Percentiles rank a stretch among this genome's conserved stretches.
Conservation (phyloP, 2,113 vertebrate genomes). For the Chamaea fasciata region DNA sequence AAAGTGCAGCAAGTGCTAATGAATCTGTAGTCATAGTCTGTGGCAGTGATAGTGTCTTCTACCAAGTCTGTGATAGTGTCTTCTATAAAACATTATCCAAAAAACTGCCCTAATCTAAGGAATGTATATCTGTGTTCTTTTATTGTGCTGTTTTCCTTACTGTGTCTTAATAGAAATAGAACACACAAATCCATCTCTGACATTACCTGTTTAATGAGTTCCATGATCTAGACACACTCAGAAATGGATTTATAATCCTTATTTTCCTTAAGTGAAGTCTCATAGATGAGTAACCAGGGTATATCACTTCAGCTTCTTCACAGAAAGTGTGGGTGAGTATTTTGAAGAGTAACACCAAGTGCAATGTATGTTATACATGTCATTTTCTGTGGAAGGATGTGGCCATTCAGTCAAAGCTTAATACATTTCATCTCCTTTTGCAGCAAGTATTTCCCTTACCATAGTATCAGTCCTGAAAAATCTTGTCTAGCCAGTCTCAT, state of each 20-base stretch:
- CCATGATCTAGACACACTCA: background rate
- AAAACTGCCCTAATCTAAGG: background rate
- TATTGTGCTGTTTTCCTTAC: background rate
- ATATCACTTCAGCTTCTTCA: background rate
- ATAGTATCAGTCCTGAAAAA: background rate
- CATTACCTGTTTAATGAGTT: background rate
- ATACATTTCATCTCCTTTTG: background rate
- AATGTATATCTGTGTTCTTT: background rate
- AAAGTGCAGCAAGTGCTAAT: background rate
- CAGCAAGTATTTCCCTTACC: background rate
- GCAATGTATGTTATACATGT: fast-evolving
- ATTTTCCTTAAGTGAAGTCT: background rate
- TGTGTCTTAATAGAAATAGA: background rate
- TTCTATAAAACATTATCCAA: background rate
- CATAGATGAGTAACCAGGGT: background rate
- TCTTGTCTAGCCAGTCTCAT: background rate
- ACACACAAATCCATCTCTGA: background rate
- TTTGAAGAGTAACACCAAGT: background rate
- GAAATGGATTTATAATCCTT: background rate
- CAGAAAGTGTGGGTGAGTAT: background rate
- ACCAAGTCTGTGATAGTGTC: background rate
- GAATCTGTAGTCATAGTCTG: background rate
- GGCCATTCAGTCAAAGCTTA: background rate
- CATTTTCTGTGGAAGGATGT: background rate
- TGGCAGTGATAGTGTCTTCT: background rate